Evolutionary conservation across 1,140 invertebrate species (phyloP).

Genomic region (Paraescarpia echinospica): DNA sequence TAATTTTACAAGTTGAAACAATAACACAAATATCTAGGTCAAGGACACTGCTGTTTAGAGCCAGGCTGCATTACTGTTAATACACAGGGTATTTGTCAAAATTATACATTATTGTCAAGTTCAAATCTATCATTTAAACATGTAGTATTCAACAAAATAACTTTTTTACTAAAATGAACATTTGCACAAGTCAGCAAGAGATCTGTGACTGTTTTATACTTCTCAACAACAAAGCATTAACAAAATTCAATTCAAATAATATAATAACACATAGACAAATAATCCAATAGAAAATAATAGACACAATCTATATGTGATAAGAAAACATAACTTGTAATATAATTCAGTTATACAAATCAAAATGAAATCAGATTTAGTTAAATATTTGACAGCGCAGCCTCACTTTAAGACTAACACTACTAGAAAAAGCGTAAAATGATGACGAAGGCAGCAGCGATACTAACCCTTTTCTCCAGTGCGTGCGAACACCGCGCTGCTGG

Average conservation of each 20-base stretch:
- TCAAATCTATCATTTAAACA: too few species aligned
- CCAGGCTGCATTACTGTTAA: too few species aligned
- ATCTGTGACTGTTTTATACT: background rate
- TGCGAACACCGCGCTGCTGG: conserved; percentile 80
- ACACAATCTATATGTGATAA: background rate
- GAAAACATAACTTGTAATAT: background rate
- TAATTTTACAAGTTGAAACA: background rate
- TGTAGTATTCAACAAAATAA: too few species aligned
- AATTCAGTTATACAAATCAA: background rate
- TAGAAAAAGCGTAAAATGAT: background rate
- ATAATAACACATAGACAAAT: background rate
- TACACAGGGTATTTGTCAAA: too few species aligned
- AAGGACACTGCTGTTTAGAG: too few species aligned
- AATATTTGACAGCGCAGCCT: background rate
- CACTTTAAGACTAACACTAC: background rate
- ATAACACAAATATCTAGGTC: too few species aligned
- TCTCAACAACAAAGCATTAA: background rate
- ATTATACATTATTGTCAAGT: too few species aligned
- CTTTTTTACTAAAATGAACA: background rate
- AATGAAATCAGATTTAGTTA: background rate
- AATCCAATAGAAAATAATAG: background rate
- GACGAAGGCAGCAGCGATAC: conserved; percentile 46
- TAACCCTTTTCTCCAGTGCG: conserved; percentile 96
- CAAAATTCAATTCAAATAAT: background rate
- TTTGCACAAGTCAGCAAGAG: background rate